These are phyloP conservation scores for Scaeva pyrastri DNA, from an alignment of 2,888 invertebrate species.

Conservation along the genomic window DNA sequence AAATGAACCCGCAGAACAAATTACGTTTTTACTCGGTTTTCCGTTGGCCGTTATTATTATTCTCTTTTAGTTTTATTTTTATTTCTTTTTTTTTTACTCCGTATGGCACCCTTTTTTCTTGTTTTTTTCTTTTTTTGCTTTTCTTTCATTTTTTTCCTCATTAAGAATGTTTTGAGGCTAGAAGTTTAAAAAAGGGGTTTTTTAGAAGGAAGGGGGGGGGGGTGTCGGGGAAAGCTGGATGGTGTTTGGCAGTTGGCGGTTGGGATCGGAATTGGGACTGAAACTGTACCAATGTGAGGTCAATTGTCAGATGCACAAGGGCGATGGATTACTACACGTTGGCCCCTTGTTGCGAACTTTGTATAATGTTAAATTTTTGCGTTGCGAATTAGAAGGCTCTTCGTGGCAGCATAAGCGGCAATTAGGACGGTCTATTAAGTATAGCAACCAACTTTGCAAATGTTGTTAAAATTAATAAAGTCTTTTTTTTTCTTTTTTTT, in stretches of 20 bases:
- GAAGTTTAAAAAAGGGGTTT: slow-evolving; percentile 24
- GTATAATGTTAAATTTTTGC: slow-evolving; percentile 59
- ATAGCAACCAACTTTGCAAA: slow-evolving; percentile 55
- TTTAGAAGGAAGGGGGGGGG: neutral
- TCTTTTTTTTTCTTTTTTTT: slow-evolving; percentile 1
- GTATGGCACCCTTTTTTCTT: slow-evolving; percentile 1
- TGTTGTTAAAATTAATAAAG: slow-evolving; percentile 68
- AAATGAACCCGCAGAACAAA: slow-evolving; percentile 70
- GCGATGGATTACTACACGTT: slow-evolving; percentile 65
- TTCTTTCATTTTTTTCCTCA: slow-evolving; percentile 58
- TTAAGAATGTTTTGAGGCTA: slow-evolving; percentile 72
- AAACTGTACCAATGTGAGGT: slow-evolving; percentile 33
- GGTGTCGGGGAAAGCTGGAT: neutral
- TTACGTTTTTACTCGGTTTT: slow-evolving; percentile 67
- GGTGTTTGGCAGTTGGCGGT: no score
- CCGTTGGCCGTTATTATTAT: slow-evolving; percentile 39
- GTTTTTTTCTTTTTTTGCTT: slow-evolving; percentile 27
- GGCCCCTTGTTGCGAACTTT: slow-evolving; percentile 31
- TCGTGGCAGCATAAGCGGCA: slow-evolving; percentile 55
- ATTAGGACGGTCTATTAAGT: slow-evolving; percentile 73
- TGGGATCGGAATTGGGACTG: neutral
- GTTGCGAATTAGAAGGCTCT: slow-evolving; percentile 19
- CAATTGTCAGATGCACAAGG: slow-evolving; percentile 73
- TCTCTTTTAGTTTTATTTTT: no score
- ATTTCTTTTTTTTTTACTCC: no score